These are phyloP conservation scores for Drosophila sulfurigaster DNA, from an alignment of 1,140 invertebrate species.

Conservation along the genomic window DNA sequence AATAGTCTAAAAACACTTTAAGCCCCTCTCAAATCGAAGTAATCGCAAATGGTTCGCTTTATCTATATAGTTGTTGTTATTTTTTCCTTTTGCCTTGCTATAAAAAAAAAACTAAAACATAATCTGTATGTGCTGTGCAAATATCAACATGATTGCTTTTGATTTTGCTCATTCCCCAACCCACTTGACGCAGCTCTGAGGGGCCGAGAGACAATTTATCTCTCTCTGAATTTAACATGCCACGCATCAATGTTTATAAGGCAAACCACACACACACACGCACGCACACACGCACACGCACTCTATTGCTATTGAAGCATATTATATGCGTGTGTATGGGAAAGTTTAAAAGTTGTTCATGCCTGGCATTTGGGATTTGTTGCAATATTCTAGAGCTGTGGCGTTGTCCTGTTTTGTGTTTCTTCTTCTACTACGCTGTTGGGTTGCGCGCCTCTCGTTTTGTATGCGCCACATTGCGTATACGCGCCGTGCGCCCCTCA, in stretches of 20 bases:
- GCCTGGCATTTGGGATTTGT: slow-evolving; percentile 79
- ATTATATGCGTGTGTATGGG: slow-evolving; percentile 43
- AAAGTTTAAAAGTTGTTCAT: slow-evolving; percentile 80
- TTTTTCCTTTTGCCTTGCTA: neutral
- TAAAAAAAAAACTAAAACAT: slow-evolving; percentile 50
- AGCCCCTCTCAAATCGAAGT: slow-evolving; percentile 48
- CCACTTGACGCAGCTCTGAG: neutral
- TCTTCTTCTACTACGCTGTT: slow-evolving; percentile 5
- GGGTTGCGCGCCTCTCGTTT: slow-evolving; percentile 46
- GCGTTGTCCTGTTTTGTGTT: neutral
- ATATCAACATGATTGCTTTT: slow-evolving; percentile 78
- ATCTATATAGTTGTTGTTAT: neutral
- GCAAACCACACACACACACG: slow-evolving; percentile 29
- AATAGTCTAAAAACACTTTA: slow-evolving; percentile 40
- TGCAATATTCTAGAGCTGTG: slow-evolving; percentile 68
- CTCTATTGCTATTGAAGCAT: slow-evolving; percentile 31
- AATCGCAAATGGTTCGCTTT: slow-evolving; percentile 23
- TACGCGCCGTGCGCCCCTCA: slow-evolving; percentile 51
- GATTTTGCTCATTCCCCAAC: slow-evolving; percentile 64
- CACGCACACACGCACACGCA: slow-evolving; percentile 9
- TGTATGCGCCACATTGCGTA: slow-evolving; percentile 76
- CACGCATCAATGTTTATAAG: slow-evolving; percentile 65
- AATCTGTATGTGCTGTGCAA: slow-evolving; percentile 60
- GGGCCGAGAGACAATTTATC: slow-evolving; percentile 53
- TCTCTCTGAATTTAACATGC: slow-evolving; percentile 64